Evolutionary conservation across 2,113 vertebrate genomes (phyloP).

Genomic region (Muntiacus muntjak): DNA sequence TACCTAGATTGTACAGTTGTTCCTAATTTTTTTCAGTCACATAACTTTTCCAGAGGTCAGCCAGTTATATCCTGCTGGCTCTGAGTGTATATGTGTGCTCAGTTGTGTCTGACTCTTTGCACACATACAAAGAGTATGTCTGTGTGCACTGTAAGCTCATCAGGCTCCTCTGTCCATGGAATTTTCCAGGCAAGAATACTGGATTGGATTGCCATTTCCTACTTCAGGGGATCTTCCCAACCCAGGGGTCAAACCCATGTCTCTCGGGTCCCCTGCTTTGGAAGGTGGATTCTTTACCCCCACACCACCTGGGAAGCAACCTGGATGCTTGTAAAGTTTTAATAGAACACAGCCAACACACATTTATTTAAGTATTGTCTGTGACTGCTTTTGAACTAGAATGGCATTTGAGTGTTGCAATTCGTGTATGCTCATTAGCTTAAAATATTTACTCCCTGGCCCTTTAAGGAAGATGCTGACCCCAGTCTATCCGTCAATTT

Average conservation of each 20-base stretch:
- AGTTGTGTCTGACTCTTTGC: neutral
- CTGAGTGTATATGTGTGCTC: neutral
- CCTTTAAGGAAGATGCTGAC: neutral
- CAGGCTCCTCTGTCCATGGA: neutral
- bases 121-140: neutral
- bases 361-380: neutral
- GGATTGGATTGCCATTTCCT: neutral
- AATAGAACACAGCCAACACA: neutral
- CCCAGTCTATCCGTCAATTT: neutral
- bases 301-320: neutral
- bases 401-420: neutral
- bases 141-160: neutral
- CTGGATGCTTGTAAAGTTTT: neutral
- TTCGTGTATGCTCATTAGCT: neutral
- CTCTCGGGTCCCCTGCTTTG: neutral
- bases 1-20: neutral
- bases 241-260: neutral
- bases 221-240: neutral
- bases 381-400: neutral
- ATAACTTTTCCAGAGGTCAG: neutral
- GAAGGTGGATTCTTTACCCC: neutral
- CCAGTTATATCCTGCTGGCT: neutral
- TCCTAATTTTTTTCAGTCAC: neutral
- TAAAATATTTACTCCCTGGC: neutral
- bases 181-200: neutral